These are phyloP conservation scores for Trichogramma pretiosum DNA, from an alignment of 1,140 invertebrate species.

Conservation along the genomic window DNA sequence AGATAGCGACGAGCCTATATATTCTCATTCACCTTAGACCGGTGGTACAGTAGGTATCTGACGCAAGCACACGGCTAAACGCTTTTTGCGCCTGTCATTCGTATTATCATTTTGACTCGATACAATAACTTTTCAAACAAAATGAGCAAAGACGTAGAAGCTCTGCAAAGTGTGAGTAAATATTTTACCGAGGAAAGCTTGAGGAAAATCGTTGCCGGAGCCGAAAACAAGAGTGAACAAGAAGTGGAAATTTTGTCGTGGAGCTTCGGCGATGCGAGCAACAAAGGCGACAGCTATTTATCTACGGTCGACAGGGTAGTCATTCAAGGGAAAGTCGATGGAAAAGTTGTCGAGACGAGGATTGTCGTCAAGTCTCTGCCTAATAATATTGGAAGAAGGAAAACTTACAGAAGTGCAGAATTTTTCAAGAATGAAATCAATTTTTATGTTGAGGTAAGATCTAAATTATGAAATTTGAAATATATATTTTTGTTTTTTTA, in stretches of 20 bases:
- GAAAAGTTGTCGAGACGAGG: constrained; percentile 32
- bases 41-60: too few relatives aligned
- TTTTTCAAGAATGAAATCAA: constrained; percentile 61
- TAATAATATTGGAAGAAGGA: constrained; percentile 50
- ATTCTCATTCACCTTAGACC: too few relatives aligned
- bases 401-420: constrained; percentile 55
- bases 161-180: constrained; percentile 24
- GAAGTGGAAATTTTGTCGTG: constrained; percentile 42
- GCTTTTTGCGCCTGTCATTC: too few relatives aligned
- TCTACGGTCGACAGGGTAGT: constrained; percentile 51
- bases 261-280: constrained; percentile 35
- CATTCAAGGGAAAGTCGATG: constrained; percentile 38
- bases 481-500: constrained; percentile 25
- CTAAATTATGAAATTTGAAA: too few relatives aligned
- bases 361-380: constrained; percentile 57
- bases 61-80: too few relatives aligned
- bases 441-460: constrained; percentile 53
- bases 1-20: too few relatives aligned
- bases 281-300: constrained; percentile 59
- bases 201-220: constrained; percentile 36
- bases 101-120: too few relatives aligned
- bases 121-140: too few relatives aligned
- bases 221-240: constrained; percentile 24
- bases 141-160: constrained; percentile 20
- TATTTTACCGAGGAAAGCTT: constrained; percentile 42